Evolutionary conservation across 2,888 invertebrate genomes (phyloP), one percentile per base, ranked within the genome.

Genomic region (Eristalis tenax): DNA sequence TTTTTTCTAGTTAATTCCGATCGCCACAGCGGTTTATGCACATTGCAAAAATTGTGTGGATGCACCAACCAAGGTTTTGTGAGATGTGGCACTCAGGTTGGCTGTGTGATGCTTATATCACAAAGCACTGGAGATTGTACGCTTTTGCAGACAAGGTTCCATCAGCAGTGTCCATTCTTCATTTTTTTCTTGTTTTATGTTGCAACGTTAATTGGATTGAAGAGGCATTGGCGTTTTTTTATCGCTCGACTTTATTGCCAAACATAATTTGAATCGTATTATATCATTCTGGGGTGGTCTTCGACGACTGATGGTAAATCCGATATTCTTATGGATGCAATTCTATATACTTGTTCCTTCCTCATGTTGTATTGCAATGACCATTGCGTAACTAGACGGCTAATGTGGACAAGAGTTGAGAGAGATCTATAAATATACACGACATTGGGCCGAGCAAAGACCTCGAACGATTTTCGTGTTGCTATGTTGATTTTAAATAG

Each of bases 1-100:
- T 32, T 69, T 83, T 38, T 18, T 38, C 79, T 66, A n/a, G 26
- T 38, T 28, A 70, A 79, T 66, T 75, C 23, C 69, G 75, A 79
- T 79, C 70, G 75, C 65, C 83, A 23, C 79, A 75, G 32, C 59
- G 38, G 13, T 56, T 84, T 56, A 73, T 70, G 59, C 75, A 73
- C 38, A 79, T 70, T 79, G 71, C 79, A 66, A 68, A 66, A 63
- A 59, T 61, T 22, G 40, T 80, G 35, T 71, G 66, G 70, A 71
- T 64, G 61, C 70, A 40, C 56, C 71, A 84, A 76, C 23, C 50
- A 50, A 50, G 65, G 61, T 71, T 80, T 78, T 50, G 50, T 66
- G 50, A 11, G 23, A 57, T 70, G 69, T 5, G 63, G 63, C 40
- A 63, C 50, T 71, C 26, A 28, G 43, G 26, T 70, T 38, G 32